Base-by-base conservation (phyloP, 2,113 vertebrate species). In the Struthidea cinerea region DNA sequence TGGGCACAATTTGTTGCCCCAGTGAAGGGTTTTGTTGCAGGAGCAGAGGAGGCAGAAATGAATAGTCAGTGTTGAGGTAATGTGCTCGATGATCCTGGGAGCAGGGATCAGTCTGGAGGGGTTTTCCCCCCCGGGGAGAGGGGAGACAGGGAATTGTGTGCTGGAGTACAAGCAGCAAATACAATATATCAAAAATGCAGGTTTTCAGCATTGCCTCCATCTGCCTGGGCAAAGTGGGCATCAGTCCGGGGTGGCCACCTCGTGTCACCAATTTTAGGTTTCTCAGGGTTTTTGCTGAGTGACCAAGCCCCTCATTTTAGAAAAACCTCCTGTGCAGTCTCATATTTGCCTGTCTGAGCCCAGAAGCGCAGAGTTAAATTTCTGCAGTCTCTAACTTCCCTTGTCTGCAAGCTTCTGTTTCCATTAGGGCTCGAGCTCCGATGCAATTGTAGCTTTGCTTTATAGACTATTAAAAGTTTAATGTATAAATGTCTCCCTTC, bases 381-480 rank as follows among this genome's bases (percentile, higher is more conserved):
- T 49, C 89, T 89, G 86, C 94, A 91, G 81, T 73, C 63, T 74
- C 1, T 17, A 35, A 41, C 92, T 87, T 28, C 63, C 82, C 83
- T 65, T 60, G 52, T 63, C 82, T 89, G 87, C 85, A n/a, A 56
- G 90, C 93, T 92, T 87, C 27, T 89, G 4, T 89, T 93, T 89
- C 95, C 93, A 97, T 92, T 95, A 97, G 90, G 73, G 92, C 88
- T 81, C 92, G 32, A 80, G 82, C 96, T 71, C 89, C 9, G 78
- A 69, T 71, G 90, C 65, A 63, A 91, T 84, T 75, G 87, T 79
- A 87, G 90, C 93, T 82, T 96, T 14, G 13, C 94, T 93, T 82
- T 64, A 61, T 53, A 64, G 87, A 47, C 23, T 64, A 81, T 94
- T 97, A 79, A 94, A 94, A 96, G 91, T 97, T 96, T 95, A 95